Evolutionary conservation across 2,797 vertebrate species (phyloP), one percentile per base, ranked within the genome.

Genomic region (Pelochelys cantorii): DNA sequence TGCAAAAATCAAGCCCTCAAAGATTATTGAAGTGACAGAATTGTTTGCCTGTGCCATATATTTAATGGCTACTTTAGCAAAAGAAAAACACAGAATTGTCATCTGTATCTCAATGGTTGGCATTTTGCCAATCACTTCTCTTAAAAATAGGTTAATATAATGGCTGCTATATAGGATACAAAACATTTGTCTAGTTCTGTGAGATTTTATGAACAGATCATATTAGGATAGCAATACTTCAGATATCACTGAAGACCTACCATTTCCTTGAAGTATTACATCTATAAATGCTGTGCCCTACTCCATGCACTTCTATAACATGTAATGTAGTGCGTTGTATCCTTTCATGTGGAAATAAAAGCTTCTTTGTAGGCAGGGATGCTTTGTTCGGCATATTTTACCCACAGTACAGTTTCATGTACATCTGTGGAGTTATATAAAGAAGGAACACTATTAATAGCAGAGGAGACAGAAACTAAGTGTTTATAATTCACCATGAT

Each of bases 311-410:
- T 90, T 74, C 93, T 74, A 31, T 81, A 78, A 91, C 11, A 83
- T 84, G 81, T 37, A 93, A 5, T 54, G 3, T 65, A 82, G 92
- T 52, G 78, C 93, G 90, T 94, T 37, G 53, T 62, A 77, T 87
- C 74, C 87, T 94, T 86, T 90, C 94, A 79, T 90, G 80, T 74
- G 93, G 81, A 97, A 94, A 31, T 95, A 90, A 60, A 90, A 95
- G 56, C 87, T 97, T 94, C 86, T 94, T 94, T 86, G 81, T 96
- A 92, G 96, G 95, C 85, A 95, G 85, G 94, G 81, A 89, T 89
- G 84, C 78, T 95, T 97, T 97, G 83, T 95, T 94, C 92, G 84
- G 94, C 94, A 92, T 34, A 90, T 91, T 94, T 96, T 90, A 92
- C 83, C 89, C 75, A 71, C 86, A 83, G 14, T 83, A 96, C 75